Conservation (phyloP, 2,797 vertebrate genomes). For the Chelon auratus region DNA sequence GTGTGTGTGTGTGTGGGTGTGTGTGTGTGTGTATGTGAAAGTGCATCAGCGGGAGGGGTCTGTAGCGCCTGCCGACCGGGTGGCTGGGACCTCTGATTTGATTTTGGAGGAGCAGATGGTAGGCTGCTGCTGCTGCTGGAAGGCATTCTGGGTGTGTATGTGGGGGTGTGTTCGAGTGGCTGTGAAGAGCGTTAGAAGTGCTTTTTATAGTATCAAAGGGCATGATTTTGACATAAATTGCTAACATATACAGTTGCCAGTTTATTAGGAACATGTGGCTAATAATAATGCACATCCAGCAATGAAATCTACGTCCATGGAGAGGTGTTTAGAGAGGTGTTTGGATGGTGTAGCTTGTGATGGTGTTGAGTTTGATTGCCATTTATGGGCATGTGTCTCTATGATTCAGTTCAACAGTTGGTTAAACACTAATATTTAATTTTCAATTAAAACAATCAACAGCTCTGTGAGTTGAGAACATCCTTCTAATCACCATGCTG, state of each 20-base stretch:
- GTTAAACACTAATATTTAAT: not conserved
- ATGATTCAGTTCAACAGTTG: too few relatives aligned
- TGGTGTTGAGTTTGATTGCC: not conserved
- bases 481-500: not conserved
- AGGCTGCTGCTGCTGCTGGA: slow-evolving; percentile 62
- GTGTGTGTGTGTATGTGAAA: slow-evolving; percentile 2
- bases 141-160: slow-evolving; percentile 50
- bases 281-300: not conserved
- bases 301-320: not conserved
- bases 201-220: slow-evolving; percentile 19
- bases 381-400: too few relatives aligned
- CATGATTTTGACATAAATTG: slow-evolving; percentile 4
- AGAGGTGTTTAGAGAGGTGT: not conserved
- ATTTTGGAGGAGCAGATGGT: slow-evolving; percentile 89
- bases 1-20: not conserved
- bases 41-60: slow-evolving; percentile 23
- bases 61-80: slow-evolving; percentile 65
- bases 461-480: not conserved
- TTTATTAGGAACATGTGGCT: not conserved
- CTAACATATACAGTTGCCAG: not conserved
- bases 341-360: not conserved
- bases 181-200: slow-evolving; percentile 21
- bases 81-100: slow-evolving; percentile 81
- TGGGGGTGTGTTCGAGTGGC: slow-evolving; percentile 44
- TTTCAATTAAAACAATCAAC: not conserved